Evolutionary conservation across 2,113 vertebrate species (phyloP), one percentile per base, ranked within the genome.

Genomic region (Erythrocebus patas): DNA sequence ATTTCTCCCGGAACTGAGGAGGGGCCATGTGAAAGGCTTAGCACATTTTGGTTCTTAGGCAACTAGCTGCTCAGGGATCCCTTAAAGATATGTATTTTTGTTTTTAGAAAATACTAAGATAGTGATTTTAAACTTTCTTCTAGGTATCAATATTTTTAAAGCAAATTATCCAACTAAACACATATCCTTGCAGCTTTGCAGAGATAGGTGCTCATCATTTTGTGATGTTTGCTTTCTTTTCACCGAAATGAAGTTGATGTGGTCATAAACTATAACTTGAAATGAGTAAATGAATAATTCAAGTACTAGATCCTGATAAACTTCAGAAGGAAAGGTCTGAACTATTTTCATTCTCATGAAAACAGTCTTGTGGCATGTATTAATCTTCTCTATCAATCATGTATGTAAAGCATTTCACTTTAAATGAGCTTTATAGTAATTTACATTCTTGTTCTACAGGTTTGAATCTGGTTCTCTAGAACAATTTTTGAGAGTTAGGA

Each of bases 371-470:
- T 86, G 66, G 83, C 50, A 87, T 35, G 50, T 61, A 64, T 45
- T 52, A 59, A 85, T 70, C 80, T 73, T 68, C 85, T 73, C 73
- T 68, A 48, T 87, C 22, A 40, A 52, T 38, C 45, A 72, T 30
- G 30, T 25, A 78, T 20, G 16, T 45, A 73, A 92, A 93, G 40
- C 75, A 48, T 81, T 59, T 94, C 61, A 91, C 70, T 38, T 83
- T 86, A 52, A 92, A 45, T 32, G 8, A 80, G 30, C 52, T 73
- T 94, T 73, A 45, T 0, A 84, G 48, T 70, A 76, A 90, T 40
- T 93, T 84, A 22, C 16, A 55, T 79, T 55, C 92, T 91, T 93
- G 81, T 57, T 93, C 78, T 87, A n/a, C 72, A 88, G 55, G 68
- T 91, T 91, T 96, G 70, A 86, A 59, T 88, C 52, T 91, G 25